Evolutionary conservation across 2,888 invertebrate genomes (phyloP).

Genomic region (Brenthis ino): DNA sequence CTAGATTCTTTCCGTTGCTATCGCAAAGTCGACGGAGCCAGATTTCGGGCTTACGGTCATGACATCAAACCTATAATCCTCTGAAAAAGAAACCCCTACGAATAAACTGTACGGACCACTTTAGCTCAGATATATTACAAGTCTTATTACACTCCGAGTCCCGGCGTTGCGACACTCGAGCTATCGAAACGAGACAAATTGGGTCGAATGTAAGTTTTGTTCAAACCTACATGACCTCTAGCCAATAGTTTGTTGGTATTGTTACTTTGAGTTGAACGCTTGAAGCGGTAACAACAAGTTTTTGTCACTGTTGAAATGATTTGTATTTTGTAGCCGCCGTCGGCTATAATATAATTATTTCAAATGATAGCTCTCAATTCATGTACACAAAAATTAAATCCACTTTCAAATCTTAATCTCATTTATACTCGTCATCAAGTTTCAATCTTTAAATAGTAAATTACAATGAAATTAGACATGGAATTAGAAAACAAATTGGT

Average conservation of each 20-base stretch:
- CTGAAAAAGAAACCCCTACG: no score
- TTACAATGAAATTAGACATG: no score
- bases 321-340: not conserved
- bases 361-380: no score
- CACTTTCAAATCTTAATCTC: no score
- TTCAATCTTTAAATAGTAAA: no score
- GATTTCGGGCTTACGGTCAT: no score
- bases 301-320: not conserved
- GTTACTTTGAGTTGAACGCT: conserved; percentile 10
- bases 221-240: conserved; percentile 13
- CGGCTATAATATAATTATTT: not conserved
- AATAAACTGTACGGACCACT: no score
- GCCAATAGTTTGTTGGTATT: conserved; percentile 15
- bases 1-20: not conserved
- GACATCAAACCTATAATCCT: no score
- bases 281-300: conserved; percentile 3
- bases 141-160: not conserved
- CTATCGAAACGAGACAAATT: conserved; percentile 19
- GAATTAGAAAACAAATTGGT: no score
- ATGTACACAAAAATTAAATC: no score
- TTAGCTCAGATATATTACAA: not conserved
- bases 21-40: not conserved
- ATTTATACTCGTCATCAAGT: no score
- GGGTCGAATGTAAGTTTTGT: conserved; percentile 22
- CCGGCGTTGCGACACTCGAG: not conserved